phyloP scores from a whole-genome alignment of 2,113 vertebrate genomes.

The Dipodomys ordii region DNA sequence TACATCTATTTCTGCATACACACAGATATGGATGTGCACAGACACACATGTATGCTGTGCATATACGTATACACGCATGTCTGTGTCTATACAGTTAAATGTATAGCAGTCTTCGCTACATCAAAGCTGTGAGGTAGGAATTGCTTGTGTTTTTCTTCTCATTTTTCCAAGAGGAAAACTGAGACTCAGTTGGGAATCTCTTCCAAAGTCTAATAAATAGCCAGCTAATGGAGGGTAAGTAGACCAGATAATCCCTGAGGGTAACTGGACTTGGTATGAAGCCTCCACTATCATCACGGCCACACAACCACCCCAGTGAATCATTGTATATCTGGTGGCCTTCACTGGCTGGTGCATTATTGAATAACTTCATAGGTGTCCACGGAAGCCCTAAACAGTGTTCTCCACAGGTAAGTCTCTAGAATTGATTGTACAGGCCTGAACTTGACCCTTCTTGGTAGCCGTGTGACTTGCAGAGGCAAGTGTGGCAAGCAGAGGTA shows the following conservation, averaged over 20 bases:
- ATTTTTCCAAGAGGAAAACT: background rate
- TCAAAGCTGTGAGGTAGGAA: background rate
- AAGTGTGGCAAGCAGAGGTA: too few species aligned
- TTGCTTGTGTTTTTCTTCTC: background rate
- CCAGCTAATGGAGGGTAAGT: background rate
- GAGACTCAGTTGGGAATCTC: background rate
- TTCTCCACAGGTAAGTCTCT: background rate
- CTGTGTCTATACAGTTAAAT: too few species aligned
- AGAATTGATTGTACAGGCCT: background rate
- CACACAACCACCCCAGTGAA: too few species aligned
- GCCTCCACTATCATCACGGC: too few species aligned
- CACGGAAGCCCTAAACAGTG: background rate
- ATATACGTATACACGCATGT: too few species aligned
- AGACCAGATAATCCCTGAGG: background rate
- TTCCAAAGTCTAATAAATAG: background rate
- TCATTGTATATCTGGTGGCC: too few species aligned
- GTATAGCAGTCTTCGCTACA: background rate
- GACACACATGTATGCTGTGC: too few species aligned
- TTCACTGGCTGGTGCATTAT: too few species aligned
- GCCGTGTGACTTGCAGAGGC: too few species aligned
- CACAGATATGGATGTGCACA: too few species aligned
- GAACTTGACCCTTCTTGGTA: background rate
- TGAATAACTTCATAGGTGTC: too few species aligned
- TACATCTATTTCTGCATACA: background rate
- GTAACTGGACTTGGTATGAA: too few species aligned